Evolutionary conservation across 2,888 invertebrate species (phyloP).

Genomic region (Cosmia trapezina): DNA sequence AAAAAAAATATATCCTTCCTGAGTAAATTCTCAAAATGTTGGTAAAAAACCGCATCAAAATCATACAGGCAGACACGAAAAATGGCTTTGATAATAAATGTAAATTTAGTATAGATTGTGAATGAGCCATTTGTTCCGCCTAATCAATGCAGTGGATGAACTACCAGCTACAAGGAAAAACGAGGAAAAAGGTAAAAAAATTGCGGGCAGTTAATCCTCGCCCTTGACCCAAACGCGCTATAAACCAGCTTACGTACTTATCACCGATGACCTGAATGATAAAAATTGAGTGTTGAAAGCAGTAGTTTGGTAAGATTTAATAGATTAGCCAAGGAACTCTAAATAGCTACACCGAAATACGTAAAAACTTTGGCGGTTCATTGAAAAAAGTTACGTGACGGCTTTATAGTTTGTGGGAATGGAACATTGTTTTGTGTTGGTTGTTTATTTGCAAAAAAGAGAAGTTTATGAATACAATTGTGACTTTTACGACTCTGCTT

Average conservation of each 20-base stretch:
- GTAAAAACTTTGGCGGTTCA: slow-evolving; percentile 48
- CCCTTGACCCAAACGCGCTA: slow-evolving; percentile 50
- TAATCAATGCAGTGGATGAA: no score
- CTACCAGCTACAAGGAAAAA: not conserved
- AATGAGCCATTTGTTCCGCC: no score
- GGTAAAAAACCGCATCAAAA: no score
- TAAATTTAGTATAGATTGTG: no score
- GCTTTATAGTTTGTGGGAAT: slow-evolving; percentile 28
- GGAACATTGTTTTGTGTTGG: slow-evolving; percentile 7
- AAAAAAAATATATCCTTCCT: no score
- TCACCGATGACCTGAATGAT: slow-evolving; percentile 65
- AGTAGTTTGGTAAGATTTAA: slow-evolving; percentile 53
- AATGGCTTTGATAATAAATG: no score
- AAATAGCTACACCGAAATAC: slow-evolving; percentile 30
- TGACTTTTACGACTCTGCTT: not conserved
- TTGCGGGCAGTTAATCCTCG: slow-evolving; percentile 11
- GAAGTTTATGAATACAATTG: slow-evolving; percentile 12
- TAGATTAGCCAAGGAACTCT: slow-evolving; percentile 52
- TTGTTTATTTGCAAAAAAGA: slow-evolving; percentile 23
- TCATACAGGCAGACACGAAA: no score
- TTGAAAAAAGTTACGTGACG: slow-evolving; percentile 49
- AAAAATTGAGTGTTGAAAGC: slow-evolving; percentile 62
- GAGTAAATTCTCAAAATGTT: no score
- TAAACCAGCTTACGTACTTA: slow-evolving; percentile 48
- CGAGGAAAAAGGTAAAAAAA: slow-evolving; percentile 18